Evolutionary conservation across 2,113 vertebrate species (phyloP).

Genomic region (Notothenia rossii): DNA sequence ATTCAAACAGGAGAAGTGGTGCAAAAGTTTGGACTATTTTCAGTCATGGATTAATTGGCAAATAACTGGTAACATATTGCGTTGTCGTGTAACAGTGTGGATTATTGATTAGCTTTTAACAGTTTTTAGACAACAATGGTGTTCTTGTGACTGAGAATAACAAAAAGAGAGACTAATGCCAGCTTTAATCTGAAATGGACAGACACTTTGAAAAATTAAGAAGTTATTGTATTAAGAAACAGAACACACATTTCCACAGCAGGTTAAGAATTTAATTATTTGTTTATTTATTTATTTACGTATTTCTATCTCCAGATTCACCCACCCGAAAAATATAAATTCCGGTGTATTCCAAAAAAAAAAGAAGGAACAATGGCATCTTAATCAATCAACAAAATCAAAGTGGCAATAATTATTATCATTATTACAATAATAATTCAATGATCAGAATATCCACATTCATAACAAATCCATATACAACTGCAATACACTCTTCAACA

Average conservation of each 20-base stretch:
- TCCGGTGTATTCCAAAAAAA: conserved; percentile 82
- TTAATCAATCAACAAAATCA: conserved; percentile 77
- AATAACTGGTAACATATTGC: background rate
- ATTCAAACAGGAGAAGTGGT: background rate
- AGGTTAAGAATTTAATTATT: conserved; percentile 84
- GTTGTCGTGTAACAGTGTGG: background rate
- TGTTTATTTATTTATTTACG: conserved; percentile 85
- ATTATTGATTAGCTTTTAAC: background rate
- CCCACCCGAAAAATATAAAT: conserved; percentile 88
- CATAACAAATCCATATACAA: conserved; percentile 88
- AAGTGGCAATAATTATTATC: conserved; percentile 85
- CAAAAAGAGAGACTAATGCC: background rate
- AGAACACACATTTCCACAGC: conserved; percentile 56
- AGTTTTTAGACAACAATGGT: background rate
- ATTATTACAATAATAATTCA: conserved; percentile 85
- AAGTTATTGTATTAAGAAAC: conserved; percentile 1
- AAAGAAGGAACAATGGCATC: conserved; percentile 75
- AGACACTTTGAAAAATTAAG: background rate
- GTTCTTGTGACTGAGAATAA: background rate
- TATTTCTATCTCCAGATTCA: conserved; percentile 86
- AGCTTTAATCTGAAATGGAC: background rate
- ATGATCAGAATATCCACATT: conserved; percentile 88
- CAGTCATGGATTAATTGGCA: background rate
- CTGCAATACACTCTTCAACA: conserved; percentile 85
- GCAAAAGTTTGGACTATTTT: conserved; percentile 10